Evolutionary conservation across 2,797 vertebrate genomes (phyloP), one percentile per base, ranked within the genome.

Genomic region (Sebastes matsubarae): DNA sequence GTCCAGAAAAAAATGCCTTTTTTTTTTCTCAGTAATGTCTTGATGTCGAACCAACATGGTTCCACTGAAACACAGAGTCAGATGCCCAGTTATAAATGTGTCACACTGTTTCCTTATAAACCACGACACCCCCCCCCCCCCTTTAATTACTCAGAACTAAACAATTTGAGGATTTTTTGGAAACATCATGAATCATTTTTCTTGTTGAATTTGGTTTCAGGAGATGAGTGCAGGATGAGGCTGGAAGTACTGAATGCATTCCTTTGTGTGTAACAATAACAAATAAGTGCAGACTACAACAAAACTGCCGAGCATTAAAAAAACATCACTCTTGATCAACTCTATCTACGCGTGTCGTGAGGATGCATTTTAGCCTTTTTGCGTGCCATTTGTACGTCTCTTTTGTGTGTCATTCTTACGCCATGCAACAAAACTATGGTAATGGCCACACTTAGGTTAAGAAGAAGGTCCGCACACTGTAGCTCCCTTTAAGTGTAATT

Each of bases 221-320:
- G 27, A 34, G 6, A 11, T 13, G 32, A 36, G 22, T 60, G 30
- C 27, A 60, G 5, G 61, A 70, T 20, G 12, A 38, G 14, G 18
- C 20, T 20, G 5, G 16, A 1, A 55, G 16, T 32, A 57, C n/a
- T 24, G 4, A 36, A 57, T 8, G 8, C 9, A 7, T 1, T 1
- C 34, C 29, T 34, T 75, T 63, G 11, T 58, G 11, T 69, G 42
- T 12, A 22, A 30, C 55, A 32, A 42, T 38, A 54, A 68, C 54
- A 85, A 74, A 80, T 63, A 80, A 72, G 36, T 73, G 52, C 60
- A 83, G 42, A 18, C 25, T 66, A 22, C 59, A 69, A 30, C 46
- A 80, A 61, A 76, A 61, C 11, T 55, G 9, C 55, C 16, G 3
- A 52, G 38, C 24, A 8, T 52, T 20, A 30, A 73, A 69, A 69